phyloP scores from a whole-genome alignment of 2,113 vertebrate species.

The Xenopus laevis region DNA sequence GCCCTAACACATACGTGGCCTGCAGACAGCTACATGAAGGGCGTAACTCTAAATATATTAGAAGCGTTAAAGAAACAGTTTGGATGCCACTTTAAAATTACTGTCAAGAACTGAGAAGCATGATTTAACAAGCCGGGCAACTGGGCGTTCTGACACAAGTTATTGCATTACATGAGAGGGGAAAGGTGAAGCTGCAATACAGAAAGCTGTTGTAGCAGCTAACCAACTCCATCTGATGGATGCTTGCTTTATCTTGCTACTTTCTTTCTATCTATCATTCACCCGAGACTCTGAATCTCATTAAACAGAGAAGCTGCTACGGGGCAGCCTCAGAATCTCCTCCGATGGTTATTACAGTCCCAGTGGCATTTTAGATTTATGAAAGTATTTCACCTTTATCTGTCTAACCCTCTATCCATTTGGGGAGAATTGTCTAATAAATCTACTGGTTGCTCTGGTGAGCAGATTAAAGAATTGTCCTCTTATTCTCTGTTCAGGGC shows the following conservation, averaged over 20 bases:
- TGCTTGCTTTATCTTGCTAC: constrained; percentile 1
- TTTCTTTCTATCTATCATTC: constrained; percentile 36
- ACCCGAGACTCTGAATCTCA: constrained; percentile 24
- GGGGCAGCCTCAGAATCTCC: constrained; percentile 24
- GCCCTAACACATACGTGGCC: not conserved
- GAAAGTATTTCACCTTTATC: constrained; percentile 32
- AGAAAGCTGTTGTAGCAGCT: not conserved
- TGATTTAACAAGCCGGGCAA: constrained; percentile 9
- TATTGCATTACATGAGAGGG: not conserved
- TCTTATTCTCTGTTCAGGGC: constrained; percentile 3
- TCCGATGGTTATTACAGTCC: constrained; percentile 27
- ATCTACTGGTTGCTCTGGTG: constrained; percentile 22
- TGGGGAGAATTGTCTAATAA: constrained; percentile 40
- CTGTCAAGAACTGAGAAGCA: constrained; percentile 7
- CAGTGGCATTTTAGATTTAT: constrained; percentile 37
- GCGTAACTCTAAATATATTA: not conserved
- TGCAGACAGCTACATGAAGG: constrained; percentile 1
- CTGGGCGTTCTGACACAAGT: not conserved
- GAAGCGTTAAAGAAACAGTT: constrained; percentile 10
- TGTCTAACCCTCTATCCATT: constrained; percentile 32
- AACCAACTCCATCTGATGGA: constrained; percentile 12
- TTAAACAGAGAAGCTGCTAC: constrained; percentile 33
- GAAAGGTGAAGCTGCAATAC: not conserved
- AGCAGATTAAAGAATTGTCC: constrained; percentile 24
- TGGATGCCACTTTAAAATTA: not conserved